Evolutionary conservation across 1,140 invertebrate genomes (phyloP).

Genomic region (Anoplolepis gracilipes): DNA sequence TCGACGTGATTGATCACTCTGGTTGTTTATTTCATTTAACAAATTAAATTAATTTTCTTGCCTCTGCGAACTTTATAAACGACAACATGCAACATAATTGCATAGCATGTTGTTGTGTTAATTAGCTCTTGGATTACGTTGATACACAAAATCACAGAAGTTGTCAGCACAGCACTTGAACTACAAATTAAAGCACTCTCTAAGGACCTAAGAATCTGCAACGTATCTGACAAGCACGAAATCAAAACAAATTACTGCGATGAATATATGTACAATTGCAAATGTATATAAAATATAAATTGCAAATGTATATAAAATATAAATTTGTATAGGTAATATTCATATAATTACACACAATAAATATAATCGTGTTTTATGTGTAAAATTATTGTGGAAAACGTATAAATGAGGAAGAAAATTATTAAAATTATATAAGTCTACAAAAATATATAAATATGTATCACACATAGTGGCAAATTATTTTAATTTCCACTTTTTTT

Average conservation of each 20-base stretch:
- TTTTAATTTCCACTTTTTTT: not conserved
- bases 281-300: not conserved
- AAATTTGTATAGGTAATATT: constrained; percentile 11
- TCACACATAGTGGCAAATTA: not conserved
- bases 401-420: constrained; percentile 4
- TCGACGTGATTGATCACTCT: not conserved
- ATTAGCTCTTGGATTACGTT: constrained; percentile 15
- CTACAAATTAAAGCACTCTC: not conserved
- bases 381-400: not conserved
- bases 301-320: not conserved
- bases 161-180: not conserved
- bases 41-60: constrained; percentile 13
- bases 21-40: constrained; percentile 40
- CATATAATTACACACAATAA: not conserved
- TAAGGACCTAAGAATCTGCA: not conserved
- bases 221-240: not conserved
- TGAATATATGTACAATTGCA: not conserved
- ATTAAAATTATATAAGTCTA: constrained; percentile 24
- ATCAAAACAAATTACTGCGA: not conserved
- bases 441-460: not conserved
- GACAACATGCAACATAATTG: not conserved
- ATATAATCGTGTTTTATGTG: not conserved
- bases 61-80: not conserved
- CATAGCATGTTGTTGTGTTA: not conserved
- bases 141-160: not conserved